Base-by-base conservation (phyloP, 1,140 invertebrate genomes). In the Callitettix versicolor region DNA sequence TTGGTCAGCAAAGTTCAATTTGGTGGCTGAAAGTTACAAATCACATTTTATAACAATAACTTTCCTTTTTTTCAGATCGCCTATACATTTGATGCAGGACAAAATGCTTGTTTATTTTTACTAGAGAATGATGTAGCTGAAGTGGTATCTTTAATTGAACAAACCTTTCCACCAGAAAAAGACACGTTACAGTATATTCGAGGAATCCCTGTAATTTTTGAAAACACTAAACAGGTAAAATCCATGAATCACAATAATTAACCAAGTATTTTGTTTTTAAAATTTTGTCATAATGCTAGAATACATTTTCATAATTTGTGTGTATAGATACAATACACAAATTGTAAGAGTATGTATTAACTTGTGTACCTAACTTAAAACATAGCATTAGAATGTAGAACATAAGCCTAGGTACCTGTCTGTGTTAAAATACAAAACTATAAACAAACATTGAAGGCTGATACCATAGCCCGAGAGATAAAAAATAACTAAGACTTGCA, bases 61-160 rank as follows among this genome's bases (percentile, higher is more conserved):
- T 46, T 18, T 20, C 6, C 11, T 21, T 46, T 18, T 41, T 47
- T 48, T 53, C 63, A 88, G 84, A 77, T 86, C 3, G 91, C 91
- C 3, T 98, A 98, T 67, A 97, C 94, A 21, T 98, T 94, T 76
- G 95, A 98, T 80, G 95, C 95, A 57, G 95, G 95, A 11, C 90
- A 94, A 53, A 98, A 98, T 77, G 92, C 91, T 4, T 96, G 91
- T 68, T 66, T 98, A 0, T 98, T 89, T 73, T 69, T 95, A 17
- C 67, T 91, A 54, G 82, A 91, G 64, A 73, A 86, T 60, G 75
- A 87, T 72, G 79, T 95, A 1, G 68, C 81, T 3, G 71, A 76
- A 65, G 69, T 94, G 22, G 33, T 86, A 3, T 67, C 77, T 41
- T 61, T 86, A 33, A 67, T 93, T 4, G 76, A 85, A 64, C 64